Percentiles rank a stretch among this genome's conserved stretches.
Evolutionary conservation across 2,888 invertebrate genomes (phyloP).

Genomic region (Pachliopta kotzebuea): DNA sequence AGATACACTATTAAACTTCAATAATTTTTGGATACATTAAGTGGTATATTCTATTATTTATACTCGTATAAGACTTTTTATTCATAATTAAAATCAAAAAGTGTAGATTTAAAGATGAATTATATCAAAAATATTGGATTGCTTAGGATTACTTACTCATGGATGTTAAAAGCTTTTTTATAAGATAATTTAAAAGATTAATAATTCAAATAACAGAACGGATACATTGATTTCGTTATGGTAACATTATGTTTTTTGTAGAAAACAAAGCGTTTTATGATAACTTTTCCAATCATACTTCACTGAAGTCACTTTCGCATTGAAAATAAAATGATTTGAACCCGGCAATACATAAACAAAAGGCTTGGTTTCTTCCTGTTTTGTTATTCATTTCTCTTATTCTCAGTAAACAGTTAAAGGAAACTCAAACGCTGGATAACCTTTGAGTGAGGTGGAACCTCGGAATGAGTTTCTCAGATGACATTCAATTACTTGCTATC

Average conservation of each 20-base stretch:
- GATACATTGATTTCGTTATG: too few species aligned
- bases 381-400: not conserved
- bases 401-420: not conserved
- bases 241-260: not conserved
- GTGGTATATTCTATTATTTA: too few species aligned
- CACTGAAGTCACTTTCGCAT: not conserved
- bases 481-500: not conserved
- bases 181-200: too few species aligned
- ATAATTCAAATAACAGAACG: too few species aligned
- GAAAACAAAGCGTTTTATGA: not conserved
- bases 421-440: not conserved
- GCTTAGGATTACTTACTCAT: too few species aligned
- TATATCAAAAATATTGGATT: too few species aligned
- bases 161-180: too few species aligned
- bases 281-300: not conserved
- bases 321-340: not conserved
- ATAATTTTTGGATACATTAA: too few species aligned
- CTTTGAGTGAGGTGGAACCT: conserved; percentile 5
- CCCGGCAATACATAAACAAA: not conserved
- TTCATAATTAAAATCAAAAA: too few species aligned
- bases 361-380: not conserved
- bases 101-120: too few species aligned
- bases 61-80: too few species aligned
- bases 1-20: too few species aligned
- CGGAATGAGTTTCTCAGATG: not conserved